Evolutionary conservation across 1,140 invertebrate genomes (phyloP).

Genomic region (Ditylenchus dipsaci): DNA sequence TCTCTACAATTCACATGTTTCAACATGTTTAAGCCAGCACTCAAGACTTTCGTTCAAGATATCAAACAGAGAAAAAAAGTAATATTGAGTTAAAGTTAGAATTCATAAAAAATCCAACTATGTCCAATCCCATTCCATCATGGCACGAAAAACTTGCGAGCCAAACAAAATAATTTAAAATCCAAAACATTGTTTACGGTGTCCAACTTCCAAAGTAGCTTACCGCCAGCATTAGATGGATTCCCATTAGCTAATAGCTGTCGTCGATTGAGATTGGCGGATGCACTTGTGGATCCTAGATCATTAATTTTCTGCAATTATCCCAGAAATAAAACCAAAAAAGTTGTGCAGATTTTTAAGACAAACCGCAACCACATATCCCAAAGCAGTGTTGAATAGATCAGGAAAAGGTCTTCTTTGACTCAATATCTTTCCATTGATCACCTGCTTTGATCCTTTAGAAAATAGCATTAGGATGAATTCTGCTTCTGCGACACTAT

Average conservation of each 20-base stretch:
- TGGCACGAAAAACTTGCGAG: too few species aligned
- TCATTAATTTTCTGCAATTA: neutral
- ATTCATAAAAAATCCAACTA: too few species aligned
- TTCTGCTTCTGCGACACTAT: slow-evolving; percentile 26
- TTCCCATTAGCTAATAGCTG: neutral
- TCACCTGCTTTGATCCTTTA: slow-evolving; percentile 14
- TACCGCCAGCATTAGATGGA: neutral
- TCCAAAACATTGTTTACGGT: too few species aligned
- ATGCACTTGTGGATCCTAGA: neutral
- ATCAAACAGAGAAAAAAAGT: too few species aligned
- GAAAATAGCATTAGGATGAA: slow-evolving; percentile 45
- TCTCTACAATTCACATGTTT: too few species aligned
- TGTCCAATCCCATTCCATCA: too few species aligned
- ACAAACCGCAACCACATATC: slow-evolving; percentile 33
- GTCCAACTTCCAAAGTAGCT: neutral
- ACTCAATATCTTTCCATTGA: slow-evolving; percentile 28
- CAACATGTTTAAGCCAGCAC: too few species aligned
- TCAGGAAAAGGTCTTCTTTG: slow-evolving; percentile 47
- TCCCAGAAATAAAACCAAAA: slow-evolving; percentile 9
- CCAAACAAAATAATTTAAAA: too few species aligned
- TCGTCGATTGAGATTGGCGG: neutral
- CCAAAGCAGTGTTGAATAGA: slow-evolving; percentile 41
- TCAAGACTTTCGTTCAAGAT: too few species aligned
- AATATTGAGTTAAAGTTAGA: too few species aligned
- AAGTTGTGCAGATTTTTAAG: neutral